Base-by-base conservation (phyloP, 2,888 invertebrate species). In the Brassicogethes aeneus region DNA sequence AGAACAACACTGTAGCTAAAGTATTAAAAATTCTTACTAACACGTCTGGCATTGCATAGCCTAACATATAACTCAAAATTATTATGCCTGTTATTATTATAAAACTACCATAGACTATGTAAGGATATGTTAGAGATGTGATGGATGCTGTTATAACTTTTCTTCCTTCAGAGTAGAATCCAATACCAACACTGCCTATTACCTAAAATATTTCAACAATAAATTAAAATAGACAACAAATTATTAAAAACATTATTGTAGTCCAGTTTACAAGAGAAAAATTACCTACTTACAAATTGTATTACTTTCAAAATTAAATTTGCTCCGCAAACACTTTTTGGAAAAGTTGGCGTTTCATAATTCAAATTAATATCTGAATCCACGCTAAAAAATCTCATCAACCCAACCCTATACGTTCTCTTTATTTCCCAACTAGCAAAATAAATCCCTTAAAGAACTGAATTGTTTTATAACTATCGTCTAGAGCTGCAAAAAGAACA, bases 71-170 rank as follows among this genome's bases (percentile, higher is more conserved):
- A 45, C 62, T 59, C 29, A 63, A 44, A 2, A 59, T 49, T 7
- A 62, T 55, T 14, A 63, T 58, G 29, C 58, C 48, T 3, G 57
- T 60, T 17, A 62, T 60, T 38, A 63, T 60, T 15, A 62, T 52
- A 40, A 53, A 60, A 37, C 57, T 41, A 14, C 57, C 52, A 43
- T 55, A 59, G 2, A 60, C 62, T 2, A 62, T 53, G 39, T 59
- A 59, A 2, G 62, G 64, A 31, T 60, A 57, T 50, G 57, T 54
- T 41, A 53, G 39, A 2, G 54, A 47, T 14, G 51, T 53, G 14
- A 55, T 45, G 30, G 54, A 53, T 17, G 45, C 32, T 23, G 23
- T 23, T 23, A 23, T 50, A 3, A 56, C 31, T 13, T 45, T 41
- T 3, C 55, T 37, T 1, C 56, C 60, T 45, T 55, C 51, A 1